Base-by-base conservation (phyloP, 2,113 vertebrate genomes). In the Micronisus gabar region DNA sequence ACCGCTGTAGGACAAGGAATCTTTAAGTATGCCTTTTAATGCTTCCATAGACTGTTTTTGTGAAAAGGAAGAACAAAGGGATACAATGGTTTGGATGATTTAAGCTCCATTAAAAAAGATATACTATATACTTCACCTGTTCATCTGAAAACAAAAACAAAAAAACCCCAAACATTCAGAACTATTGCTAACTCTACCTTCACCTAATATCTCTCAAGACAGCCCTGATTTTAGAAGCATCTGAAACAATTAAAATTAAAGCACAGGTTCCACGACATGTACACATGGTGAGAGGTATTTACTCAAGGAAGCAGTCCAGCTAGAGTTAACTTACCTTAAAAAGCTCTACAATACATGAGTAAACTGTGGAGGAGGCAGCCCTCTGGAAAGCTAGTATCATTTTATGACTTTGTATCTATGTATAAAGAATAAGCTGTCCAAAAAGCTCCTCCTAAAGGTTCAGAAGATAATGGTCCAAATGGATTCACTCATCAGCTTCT, bases 1-100 rank as follows among this genome's bases (percentile, higher is more conserved):
- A 38, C 9, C 2, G 0, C 10, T 7, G 10, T 2, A 53, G 36
- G 34, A 36, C 9, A 47, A 81, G 34, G 50, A 56, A 20, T 10
- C 9, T 50, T 52, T 40, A 29, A 13, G 12, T 9, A 23, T 32
- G 8, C 3, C 4, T 80, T 81, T 71, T n/a, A 58, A 72, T 25
- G 6, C 16, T 65, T 65, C 48, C 18, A 9, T 1, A 13, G 3
- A 3, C 9, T 26, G 80, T 6, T 36, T 66, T 66, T 30, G 26
- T 29, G 10, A 41, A 65, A 62, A 53, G 17, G 34, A 84, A 81
- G 26, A 73, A 32, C 13, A 73, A 36, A 78, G 16, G 61, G 23
- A 84, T 40, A 40, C 17, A 32, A 10, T 3, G 48, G 7, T 56
- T 73, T 53, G 59, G 62, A 11, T 53, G 10, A 59, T 82, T 78